Percentiles rank a stretch among this genome's conserved stretches.
These are phyloP conservation scores for Eupelmus urozonus DNA, from an alignment of 2,888 invertebrate genomes.

Conservation along the genomic window DNA sequence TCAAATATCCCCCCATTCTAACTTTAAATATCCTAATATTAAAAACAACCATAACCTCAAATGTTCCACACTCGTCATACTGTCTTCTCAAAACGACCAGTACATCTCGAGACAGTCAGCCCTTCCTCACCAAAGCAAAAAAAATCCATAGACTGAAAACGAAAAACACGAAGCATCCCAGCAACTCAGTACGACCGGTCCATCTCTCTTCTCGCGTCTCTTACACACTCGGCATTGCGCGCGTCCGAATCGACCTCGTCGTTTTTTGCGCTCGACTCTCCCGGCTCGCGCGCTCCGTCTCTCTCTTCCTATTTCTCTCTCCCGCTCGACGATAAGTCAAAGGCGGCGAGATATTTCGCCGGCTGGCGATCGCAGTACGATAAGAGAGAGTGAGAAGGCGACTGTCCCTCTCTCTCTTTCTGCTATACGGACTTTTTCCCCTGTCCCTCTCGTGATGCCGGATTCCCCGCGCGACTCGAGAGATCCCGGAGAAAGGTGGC, in stretches of 20 bases:
- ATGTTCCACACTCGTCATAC: no score
- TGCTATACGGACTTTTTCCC: conserved; percentile 21
- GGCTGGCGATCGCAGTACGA: conserved; percentile 43
- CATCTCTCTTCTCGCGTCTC: no score
- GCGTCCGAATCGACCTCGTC: conserved; percentile 7
- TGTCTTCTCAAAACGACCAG: no score
- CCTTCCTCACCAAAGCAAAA: no score
- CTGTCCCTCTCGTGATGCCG: not conserved
- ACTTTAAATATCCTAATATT: no score
- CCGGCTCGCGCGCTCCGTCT: not conserved
- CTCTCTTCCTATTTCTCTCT: conserved; percentile 25
- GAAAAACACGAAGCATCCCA: no score
- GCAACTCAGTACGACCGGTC: no score
- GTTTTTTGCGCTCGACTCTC: no score
- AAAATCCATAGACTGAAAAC: no score
- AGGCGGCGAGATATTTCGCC: conserved; percentile 48
- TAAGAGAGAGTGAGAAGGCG: conserved; percentile 19
- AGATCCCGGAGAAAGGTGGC: conserved; percentile 1
- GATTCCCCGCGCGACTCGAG: conserved; percentile 32
- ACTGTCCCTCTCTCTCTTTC: not conserved
- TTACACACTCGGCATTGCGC: not conserved
- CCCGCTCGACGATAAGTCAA: conserved; percentile 56
- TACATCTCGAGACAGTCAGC: no score
- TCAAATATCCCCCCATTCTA: no score
- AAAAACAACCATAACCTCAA: no score